Conservation (phyloP, 2,888 invertebrate genomes). For the Pardosa pseudoannulata region DNA sequence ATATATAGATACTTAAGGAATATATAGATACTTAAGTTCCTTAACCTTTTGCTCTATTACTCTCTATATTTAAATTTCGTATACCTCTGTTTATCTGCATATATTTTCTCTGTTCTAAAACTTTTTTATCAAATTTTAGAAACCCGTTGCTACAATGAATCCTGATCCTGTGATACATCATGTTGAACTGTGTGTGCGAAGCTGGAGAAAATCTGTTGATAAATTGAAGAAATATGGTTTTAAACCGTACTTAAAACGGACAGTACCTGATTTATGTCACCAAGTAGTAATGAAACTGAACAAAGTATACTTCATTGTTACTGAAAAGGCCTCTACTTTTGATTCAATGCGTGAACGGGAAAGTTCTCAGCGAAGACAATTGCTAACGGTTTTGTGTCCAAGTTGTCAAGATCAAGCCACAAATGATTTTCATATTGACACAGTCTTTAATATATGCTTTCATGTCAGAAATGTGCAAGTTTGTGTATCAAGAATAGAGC, state of each 20-base stretch:
- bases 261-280: conserved; percentile 70
- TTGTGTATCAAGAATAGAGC: background rate
- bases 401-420: background rate
- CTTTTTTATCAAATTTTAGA: no score
- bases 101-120: no score
- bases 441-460: conserved; percentile 79
- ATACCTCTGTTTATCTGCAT: no score
- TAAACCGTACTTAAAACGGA: conserved; percentile 30
- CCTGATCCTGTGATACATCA: conserved; percentile 54
- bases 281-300: conserved; percentile 76
- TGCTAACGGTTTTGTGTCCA: conserved; percentile 22
- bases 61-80: no score
- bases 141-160: no score
- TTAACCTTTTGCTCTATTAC: no score
- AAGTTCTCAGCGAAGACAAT: background rate
- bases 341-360: no score
- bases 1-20: no score
- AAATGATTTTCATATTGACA: conserved; percentile 74
- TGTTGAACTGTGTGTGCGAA: conserved; percentile 40
- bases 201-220: conserved; percentile 29
- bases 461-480: conserved; percentile 76
- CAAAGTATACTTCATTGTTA: conserved; percentile 76
- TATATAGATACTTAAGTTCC: no score
- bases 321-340: conserved; percentile 55
- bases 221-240: conserved; percentile 62